Percentiles rank a stretch among this genome's conserved stretches.
These are phyloP conservation scores for Allobates femoralis DNA, from an alignment of 2,797 vertebrate genomes.

Conservation along the genomic window DNA sequence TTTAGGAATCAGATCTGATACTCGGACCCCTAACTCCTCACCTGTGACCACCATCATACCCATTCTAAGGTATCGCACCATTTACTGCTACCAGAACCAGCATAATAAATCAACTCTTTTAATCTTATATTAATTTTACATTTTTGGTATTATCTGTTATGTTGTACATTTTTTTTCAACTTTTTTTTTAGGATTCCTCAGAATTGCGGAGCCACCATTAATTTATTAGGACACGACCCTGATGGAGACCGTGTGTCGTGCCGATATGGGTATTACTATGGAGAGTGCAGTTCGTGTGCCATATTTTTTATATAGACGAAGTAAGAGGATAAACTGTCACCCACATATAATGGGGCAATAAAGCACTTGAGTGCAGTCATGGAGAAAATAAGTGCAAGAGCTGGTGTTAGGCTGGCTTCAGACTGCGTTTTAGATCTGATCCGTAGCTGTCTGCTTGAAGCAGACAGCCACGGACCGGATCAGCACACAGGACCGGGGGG, in stretches of 20 bases:
- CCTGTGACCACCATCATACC: slow-evolving; percentile 55
- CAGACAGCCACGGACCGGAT: too few relatives aligned
- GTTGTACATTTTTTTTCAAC: neutral
- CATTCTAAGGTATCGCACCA: slow-evolving; percentile 34
- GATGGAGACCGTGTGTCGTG: slow-evolving; percentile 54
- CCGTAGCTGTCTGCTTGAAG: too few relatives aligned
- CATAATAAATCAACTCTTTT: neutral
- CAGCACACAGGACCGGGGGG: too few relatives aligned
- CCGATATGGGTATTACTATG: slow-evolving; percentile 16
- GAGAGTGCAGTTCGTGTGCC: slow-evolving; percentile 1
- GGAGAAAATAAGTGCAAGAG: neutral
- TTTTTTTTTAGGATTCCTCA: slow-evolving; percentile 42
- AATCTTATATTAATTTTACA: neutral
- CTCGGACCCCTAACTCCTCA: slow-evolving; percentile 36
- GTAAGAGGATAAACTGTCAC: slow-evolving; percentile 33
- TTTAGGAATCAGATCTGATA: slow-evolving; percentile 58
- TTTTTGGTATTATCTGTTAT: neutral
- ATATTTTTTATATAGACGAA: slow-evolving; percentile 5
- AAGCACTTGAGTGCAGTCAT: neutral
- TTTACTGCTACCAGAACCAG: neutral
- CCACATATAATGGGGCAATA: neutral
- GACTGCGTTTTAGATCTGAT: too few relatives aligned
- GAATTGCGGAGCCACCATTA: slow-evolving; percentile 39
- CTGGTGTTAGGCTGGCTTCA: too few relatives aligned
- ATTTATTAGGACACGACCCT: slow-evolving; percentile 51